Evolutionary conservation across 2,797 vertebrate species (phyloP), one percentile per base, ranked within the genome.

Genomic region (Syngnathus acus): DNA sequence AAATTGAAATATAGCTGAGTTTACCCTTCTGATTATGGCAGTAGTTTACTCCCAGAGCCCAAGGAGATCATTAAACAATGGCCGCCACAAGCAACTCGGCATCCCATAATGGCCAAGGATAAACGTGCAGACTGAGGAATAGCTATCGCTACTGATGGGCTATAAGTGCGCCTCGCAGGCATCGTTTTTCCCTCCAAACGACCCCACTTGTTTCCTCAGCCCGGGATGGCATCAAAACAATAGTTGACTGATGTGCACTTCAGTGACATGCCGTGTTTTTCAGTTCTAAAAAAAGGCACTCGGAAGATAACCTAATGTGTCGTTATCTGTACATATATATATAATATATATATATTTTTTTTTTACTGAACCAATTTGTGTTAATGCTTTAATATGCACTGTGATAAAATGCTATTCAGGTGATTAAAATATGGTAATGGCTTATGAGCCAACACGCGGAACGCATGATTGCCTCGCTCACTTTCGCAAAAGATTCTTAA

Each of bases 1-100:
- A 98, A 99, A 98, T 97, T 98, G 95, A 99, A 99, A 98, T 98
- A 98, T 97, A 97, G 95, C 95, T 94, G 95, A 98, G 97, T 99
- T 98, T 99, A 99, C 95, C 93, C 95, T 98, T 95, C 95, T 98
- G 96, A 99, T 99, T 98, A 98, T 94, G 89, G 93, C 92, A 94
- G 93, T 93, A 93, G 95, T 94, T 95, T 90, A 90, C 86, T 89
- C 87, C 84, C 92, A 91, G 89, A 93, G 95, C 95, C 94, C 94
- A 93, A 94, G 94, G 94, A 94, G 92, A 95, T 98, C 94, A 94
- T 94, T 91, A 90, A 95, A 94, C 94, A 93, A 94, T 93, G 94
- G 93, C 91, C 89, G 89, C 91, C 92, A 86, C 86, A 47, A 82
- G 84, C 81, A 87, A 81, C 87, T 85, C 85, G 76, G 94, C 95